These are phyloP conservation scores for Agrotis clavis DNA, from an alignment of 2,888 invertebrate species.

Conservation along the genomic window DNA sequence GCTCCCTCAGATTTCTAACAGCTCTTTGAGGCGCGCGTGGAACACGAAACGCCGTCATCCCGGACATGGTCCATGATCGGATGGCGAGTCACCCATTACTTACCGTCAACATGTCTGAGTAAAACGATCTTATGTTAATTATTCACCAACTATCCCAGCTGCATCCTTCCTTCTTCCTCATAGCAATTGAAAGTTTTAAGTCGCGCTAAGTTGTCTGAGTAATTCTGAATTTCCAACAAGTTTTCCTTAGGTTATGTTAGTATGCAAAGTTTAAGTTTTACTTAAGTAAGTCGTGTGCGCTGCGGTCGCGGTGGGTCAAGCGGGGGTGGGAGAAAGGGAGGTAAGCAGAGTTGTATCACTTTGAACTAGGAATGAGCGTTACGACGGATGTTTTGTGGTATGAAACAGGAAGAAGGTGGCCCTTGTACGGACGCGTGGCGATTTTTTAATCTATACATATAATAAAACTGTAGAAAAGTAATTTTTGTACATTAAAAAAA, in stretches of 20 bases:
- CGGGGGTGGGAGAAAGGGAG: background rate
- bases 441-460: too few species aligned
- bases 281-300: slow-evolving; percentile 35
- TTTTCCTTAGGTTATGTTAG: slow-evolving; percentile 41
- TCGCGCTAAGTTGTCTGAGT: slow-evolving; percentile 52
- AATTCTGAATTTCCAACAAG: slow-evolving; percentile 51
- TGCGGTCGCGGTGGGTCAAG: slow-evolving; percentile 39
- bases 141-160: slow-evolving; percentile 1
- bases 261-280: slow-evolving; percentile 30
- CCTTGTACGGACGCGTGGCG: background rate
- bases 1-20: too few species aligned
- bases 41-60: too few species aligned
- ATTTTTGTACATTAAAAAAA: too few species aligned
- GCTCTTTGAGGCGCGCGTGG: too few species aligned
- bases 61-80: too few species aligned
- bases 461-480: too few species aligned
- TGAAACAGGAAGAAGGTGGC: background rate
- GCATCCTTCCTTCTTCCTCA: slow-evolving; percentile 33
- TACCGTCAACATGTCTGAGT: too few species aligned
- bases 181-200: slow-evolving; percentile 59
- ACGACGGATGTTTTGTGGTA: background rate
- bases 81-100: too few species aligned
- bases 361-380: slow-evolving; percentile 3
- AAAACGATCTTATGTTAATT: slow-evolving; percentile 4
- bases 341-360: slow-evolving; percentile 8